These are phyloP conservation scores for Nomada flava DNA, from an alignment of 2,888 invertebrate species.

Conservation along the genomic window DNA sequence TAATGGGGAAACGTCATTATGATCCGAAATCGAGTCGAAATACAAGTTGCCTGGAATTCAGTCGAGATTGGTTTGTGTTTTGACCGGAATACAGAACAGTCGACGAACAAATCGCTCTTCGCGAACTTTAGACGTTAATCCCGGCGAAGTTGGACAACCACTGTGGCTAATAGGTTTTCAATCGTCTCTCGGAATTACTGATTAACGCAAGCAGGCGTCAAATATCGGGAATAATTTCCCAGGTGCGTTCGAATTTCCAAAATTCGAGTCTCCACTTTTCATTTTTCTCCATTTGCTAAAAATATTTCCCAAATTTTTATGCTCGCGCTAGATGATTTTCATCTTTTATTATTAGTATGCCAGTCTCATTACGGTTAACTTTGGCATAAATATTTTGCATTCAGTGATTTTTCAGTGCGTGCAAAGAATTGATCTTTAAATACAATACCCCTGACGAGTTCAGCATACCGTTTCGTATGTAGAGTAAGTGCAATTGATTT, in stretches of 20 bases:
- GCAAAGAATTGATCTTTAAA: no score
- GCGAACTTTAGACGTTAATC: not conserved
- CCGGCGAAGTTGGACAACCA: not conserved
- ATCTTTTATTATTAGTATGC: no score
- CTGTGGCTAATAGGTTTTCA: not conserved
- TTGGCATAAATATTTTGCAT: no score
- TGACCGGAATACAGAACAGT: conserved; percentile 9
- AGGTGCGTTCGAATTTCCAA: not conserved
- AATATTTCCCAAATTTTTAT: no score
- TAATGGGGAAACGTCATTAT: conserved; percentile 16
- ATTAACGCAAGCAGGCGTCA: not conserved
- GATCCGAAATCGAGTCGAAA: conserved; percentile 5
- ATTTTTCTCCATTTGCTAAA: no score
- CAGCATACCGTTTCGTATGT: no score
- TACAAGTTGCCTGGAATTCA: conserved; percentile 15
- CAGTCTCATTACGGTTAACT: no score
- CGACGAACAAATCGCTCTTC: conserved; percentile 1
- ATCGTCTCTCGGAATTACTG: not conserved
- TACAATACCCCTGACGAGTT: no score
- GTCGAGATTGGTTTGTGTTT: conserved; percentile 15
- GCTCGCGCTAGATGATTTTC: no score
- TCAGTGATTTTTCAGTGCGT: no score
- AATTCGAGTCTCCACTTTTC: no score
- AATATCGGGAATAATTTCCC: not conserved
- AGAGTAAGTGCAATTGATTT: no score